A percentile compares a stretch with the other conserved stretches of the same genome.
Evolutionary conservation across 2,888 invertebrate genomes (phyloP).

Genomic region (Nemotelus pantherinus): DNA sequence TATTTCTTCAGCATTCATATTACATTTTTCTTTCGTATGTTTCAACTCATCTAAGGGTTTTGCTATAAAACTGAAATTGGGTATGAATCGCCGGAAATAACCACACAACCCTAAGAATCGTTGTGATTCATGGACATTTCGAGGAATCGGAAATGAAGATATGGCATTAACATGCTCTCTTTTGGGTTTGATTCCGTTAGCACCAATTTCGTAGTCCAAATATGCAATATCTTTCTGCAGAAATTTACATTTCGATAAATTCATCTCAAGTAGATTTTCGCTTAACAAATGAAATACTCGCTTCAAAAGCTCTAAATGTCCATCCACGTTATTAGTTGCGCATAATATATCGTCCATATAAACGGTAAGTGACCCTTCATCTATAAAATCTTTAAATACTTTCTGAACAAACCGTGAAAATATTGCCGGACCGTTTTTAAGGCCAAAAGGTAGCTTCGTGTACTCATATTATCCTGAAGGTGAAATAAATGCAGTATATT

Average conservation of each 20-base stretch:
- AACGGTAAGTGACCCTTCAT: neutral
- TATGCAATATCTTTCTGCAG: neutral
- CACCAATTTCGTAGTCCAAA: constrained; percentile 8
- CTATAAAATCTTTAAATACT: constrained; percentile 14
- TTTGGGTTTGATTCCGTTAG: neutral
- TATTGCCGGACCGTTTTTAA: constrained; percentile 13
- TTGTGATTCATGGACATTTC: constrained; percentile 10
- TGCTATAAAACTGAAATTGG: constrained; percentile 48
- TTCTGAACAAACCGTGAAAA: constrained; percentile 5
- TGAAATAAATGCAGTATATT: constrained; percentile 24
- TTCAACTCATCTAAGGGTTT: constrained; percentile 52
- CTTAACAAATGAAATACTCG: neutral
- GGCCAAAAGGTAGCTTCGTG: constrained; percentile 22
- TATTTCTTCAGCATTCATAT: constrained; percentile 47
- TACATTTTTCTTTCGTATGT: constrained; percentile 43
- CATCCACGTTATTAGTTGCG: neutral
- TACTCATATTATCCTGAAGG: constrained; percentile 24
- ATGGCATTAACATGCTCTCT: constrained; percentile 12
- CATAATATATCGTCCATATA: constrained; percentile 24
- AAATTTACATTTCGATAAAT: constrained; percentile 24
- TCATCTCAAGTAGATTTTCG: constrained; percentile 22
- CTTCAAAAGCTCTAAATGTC: constrained; percentile 7
- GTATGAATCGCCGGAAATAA: neutral
- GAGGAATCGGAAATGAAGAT: neutral
- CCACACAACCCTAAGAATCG: neutral